Percentiles rank a stretch among this genome's conserved stretches.
Conservation (phyloP, 2,797 vertebrate species). For the Micrastur ruficollis region DNA sequence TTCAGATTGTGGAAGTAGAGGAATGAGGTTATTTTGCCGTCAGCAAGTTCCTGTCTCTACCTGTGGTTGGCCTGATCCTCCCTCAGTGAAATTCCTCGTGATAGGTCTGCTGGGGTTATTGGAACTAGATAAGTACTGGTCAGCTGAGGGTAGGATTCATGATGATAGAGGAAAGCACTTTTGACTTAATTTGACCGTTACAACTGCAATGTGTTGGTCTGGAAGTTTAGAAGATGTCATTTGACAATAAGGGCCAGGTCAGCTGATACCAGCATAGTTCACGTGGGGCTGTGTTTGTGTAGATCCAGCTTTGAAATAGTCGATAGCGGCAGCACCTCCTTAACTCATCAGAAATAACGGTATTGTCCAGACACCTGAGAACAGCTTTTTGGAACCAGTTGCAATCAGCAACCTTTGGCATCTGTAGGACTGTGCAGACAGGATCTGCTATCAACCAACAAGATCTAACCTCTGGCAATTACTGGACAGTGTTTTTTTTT, state of each 20-base stretch:
- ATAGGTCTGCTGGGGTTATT: neutral
- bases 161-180: neutral
- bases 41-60: neutral
- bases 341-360: neutral
- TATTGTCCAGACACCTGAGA: neutral
- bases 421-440: neutral
- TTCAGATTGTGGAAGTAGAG: neutral
- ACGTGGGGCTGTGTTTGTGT: neutral
- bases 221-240: neutral
- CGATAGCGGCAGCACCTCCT: neutral
- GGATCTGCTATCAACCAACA: neutral
- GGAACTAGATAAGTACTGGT: fast-evolving
- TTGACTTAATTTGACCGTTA: fast-evolving
- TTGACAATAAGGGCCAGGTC: neutral
- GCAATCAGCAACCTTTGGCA: neutral
- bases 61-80: neutral
- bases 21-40: neutral
- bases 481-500: neutral
- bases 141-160: neutral
- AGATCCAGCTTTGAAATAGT: neutral
- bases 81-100: fast-evolving
- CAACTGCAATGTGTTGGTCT: neutral
- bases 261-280: neutral
- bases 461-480: neutral
- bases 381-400: neutral